phyloP scores from a whole-genome alignment of 2,797 vertebrate species.

The Enteromius fasciolatus region DNA sequence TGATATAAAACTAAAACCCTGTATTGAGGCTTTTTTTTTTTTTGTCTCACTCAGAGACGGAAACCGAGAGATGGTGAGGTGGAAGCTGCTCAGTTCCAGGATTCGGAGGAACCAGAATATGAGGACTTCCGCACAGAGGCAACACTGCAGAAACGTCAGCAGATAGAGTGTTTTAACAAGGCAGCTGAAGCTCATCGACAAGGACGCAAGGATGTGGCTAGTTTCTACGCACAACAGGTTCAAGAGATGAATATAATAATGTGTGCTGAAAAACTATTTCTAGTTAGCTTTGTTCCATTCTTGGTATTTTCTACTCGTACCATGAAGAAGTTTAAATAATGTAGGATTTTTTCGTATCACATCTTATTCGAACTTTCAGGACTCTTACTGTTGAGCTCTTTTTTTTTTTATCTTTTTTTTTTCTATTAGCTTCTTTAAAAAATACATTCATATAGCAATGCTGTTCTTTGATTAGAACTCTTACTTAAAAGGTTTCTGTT shows the following conservation, averaged over 20 bases:
- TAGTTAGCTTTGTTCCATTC: not conserved
- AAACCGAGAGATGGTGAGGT: slow-evolving; percentile 72
- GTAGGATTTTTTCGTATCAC: not conserved
- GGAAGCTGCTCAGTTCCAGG: slow-evolving; percentile 78
- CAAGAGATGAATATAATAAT: slow-evolving; percentile 14
- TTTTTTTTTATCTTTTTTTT: not conserved
- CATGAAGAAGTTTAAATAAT: not conserved
- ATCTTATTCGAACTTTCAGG: not conserved
- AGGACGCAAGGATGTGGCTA: slow-evolving; percentile 89
- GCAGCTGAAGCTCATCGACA: slow-evolving; percentile 89
- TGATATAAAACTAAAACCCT: not conserved
- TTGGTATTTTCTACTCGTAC: not conserved
- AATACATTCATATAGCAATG: not conserved
- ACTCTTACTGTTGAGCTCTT: not conserved
- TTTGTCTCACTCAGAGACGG: slow-evolving; percentile 38
- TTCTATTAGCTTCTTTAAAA: not conserved
- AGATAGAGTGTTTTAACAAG: slow-evolving; percentile 87
- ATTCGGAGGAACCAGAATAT: slow-evolving; percentile 88
- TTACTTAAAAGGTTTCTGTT: not conserved
- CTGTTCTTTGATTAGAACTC: not conserved
- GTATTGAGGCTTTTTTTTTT: no score
- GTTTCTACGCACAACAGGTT: slow-evolving; percentile 93
- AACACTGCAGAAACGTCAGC: slow-evolving; percentile 83
- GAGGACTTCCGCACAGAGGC: slow-evolving; percentile 93
- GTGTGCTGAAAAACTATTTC: not conserved